Evolutionary conservation across 2,888 invertebrate genomes (phyloP).

Genomic region (Erpobdella octoculata): DNA sequence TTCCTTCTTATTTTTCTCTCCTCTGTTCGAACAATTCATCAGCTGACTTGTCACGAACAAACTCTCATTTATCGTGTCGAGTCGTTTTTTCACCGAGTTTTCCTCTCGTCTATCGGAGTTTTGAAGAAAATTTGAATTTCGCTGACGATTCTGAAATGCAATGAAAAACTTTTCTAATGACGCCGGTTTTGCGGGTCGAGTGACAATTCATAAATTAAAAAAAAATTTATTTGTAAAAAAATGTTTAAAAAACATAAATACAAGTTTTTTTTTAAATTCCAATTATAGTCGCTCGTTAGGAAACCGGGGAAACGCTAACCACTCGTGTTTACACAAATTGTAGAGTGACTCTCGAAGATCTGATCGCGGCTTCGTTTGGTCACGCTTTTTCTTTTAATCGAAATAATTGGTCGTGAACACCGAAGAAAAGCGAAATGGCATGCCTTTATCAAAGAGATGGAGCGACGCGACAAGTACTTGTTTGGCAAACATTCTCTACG

Average conservation of each 20-base stretch:
- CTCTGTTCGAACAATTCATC: neutral
- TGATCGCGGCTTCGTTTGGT: neutral
- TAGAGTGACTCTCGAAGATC: neutral
- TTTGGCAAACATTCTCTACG: constrained; percentile 1
- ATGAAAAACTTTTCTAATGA: too few species aligned
- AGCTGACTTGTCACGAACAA: neutral
- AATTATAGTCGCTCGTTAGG: too few species aligned
- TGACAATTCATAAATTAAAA: too few species aligned
- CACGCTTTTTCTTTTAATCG: neutral
- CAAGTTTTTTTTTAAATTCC: too few species aligned
- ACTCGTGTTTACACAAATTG: too few species aligned
- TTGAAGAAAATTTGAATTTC: too few species aligned
- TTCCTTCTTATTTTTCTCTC: neutral
- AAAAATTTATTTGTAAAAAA: too few species aligned
- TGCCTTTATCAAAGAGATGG: neutral
- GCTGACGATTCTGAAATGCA: too few species aligned
- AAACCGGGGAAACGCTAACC: too few species aligned
- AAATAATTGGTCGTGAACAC: constrained; percentile 2
- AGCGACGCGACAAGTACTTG: neutral
- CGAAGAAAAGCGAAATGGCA: neutral
- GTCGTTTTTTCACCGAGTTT: neutral
- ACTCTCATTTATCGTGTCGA: neutral
- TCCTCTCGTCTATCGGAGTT: neutral
- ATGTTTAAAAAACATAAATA: too few species aligned
- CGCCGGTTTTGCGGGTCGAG: too few species aligned